Base-by-base conservation (phyloP, 2,113 vertebrate species). In the Picathartes gymnocephalus region DNA sequence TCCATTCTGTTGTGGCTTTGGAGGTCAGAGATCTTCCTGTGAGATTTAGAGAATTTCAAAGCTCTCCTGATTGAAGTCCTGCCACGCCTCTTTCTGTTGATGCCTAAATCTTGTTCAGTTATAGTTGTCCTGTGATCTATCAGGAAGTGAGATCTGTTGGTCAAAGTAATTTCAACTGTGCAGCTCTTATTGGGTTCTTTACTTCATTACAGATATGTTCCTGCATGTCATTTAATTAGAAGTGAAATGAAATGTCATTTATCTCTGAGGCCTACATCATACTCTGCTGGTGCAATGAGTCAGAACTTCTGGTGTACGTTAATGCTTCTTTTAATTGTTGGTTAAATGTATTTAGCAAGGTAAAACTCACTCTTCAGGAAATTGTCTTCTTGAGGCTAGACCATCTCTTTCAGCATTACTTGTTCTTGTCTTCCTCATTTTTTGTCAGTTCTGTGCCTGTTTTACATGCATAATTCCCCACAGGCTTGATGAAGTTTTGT, bases 401-500 rank as follows among this genome's bases (percentile, higher is more conserved):
- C 10, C 5, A 39, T 60, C 35, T 92, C 13, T 16, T 81, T 93
- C 37, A 81, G 19, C 24, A 20, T 66, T 73, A 21, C 24, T 81
- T 77, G 2, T 81, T 45, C 18, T 60, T 23, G 18, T 78, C 24
- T 37, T 88, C 16, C 5, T 65, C 30, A 4, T 45, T 61, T 81
- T 84, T 66, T 66, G 23, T 64, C 23, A 37, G 17, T 84, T 77
- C 21, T 5, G 2, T 72, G 13, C 18, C 28, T 50, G 4, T 56
- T 66, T 50, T 54, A 23, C 0, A 0, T 42, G 21, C 23, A 33
- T 18, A 58, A 20, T 89, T 62, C 14, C 30, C 7, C 0, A 2
- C 45, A 27, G 25, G 5, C n/a, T 66, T 78, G 54, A 37, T 2
- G 0, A 24, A 60, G 9, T 53, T 78, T 66, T 93, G 7, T 53